phyloP scores from a whole-genome alignment of 1,140 invertebrate species.

The Drosophila eugracilis region DNA sequence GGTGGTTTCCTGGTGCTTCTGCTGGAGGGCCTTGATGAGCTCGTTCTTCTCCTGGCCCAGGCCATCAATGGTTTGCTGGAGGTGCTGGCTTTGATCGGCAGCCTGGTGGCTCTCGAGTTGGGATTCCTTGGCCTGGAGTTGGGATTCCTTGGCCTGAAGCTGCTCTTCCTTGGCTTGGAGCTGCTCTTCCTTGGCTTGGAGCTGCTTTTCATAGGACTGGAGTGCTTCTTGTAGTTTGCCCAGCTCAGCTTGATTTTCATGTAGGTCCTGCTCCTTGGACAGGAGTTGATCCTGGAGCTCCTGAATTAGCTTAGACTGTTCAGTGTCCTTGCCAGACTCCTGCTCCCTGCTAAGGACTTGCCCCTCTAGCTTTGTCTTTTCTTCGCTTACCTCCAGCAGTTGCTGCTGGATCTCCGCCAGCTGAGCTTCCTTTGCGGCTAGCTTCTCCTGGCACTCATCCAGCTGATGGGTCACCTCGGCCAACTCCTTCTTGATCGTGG shows the following conservation, averaged over 20 bases:
- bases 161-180: conserved; percentile 6
- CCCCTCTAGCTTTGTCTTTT: background rate
- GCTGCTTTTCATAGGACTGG: no score
- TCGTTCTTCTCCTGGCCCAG: conserved; percentile 88
- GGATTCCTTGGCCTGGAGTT: conserved; percentile 27
- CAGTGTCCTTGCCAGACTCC: background rate
- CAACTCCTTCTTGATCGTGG: conserved; percentile 9
- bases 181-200: background rate
- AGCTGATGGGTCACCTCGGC: conserved; percentile 6
- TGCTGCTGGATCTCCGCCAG: conserved; percentile 12
- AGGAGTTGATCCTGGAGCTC: conserved; percentile 9
- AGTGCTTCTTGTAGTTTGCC: background rate
- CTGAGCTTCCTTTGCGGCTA: background rate
- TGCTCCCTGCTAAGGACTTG: background rate
- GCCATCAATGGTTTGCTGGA: conserved; percentile 67
- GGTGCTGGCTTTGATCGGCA: conserved; percentile 17
- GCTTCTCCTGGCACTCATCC: conserved; percentile 13
- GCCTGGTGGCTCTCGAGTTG: conserved; percentile 10
- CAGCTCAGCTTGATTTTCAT: conserved; percentile 2
- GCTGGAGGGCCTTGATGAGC: conserved; percentile 90
- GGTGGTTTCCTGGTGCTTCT: conserved; percentile 93
- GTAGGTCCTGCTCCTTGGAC: conserved; percentile 6
- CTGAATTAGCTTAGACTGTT: background rate
- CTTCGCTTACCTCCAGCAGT: background rate
- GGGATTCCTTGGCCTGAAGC: conserved; percentile 35